phyloP scores from a whole-genome alignment of 2,113 vertebrate genomes.

The Onychostoma macrolepis region DNA sequence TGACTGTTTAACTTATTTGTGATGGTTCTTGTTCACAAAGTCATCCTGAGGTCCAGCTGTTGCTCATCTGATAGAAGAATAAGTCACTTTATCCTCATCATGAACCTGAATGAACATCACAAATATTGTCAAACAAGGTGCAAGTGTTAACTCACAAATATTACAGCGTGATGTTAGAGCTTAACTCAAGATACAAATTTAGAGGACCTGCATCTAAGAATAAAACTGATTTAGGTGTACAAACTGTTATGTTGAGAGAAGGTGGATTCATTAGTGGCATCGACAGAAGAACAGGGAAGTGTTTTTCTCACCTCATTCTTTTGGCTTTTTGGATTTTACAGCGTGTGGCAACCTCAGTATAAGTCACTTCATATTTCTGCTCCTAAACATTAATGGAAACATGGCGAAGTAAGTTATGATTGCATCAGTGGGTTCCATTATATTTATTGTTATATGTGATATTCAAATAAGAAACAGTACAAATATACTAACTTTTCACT shows the following conservation, averaged over 20 bases:
- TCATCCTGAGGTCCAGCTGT: background rate
- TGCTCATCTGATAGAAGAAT: background rate
- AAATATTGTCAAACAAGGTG: background rate
- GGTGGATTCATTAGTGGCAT: background rate
- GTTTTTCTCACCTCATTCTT: background rate
- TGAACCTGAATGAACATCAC: background rate
- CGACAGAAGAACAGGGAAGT: background rate
- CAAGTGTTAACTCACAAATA: background rate
- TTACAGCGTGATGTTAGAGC: background rate
- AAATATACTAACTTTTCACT: background rate
- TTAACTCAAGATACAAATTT: background rate
- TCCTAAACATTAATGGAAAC: background rate
- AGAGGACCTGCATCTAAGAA: background rate
- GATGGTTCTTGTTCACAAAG: background rate
- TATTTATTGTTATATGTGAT: background rate
- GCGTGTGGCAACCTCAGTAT: background rate
- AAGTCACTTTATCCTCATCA: background rate
- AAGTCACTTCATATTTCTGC: constrained; percentile 6
- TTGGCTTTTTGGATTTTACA: background rate
- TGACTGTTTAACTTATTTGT: background rate
- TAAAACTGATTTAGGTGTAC: background rate
- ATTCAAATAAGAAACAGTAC: background rate
- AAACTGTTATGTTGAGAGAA: background rate
- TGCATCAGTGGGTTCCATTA: background rate
- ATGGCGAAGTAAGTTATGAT: background rate